These are phyloP conservation scores for Morpho deidamia DNA, from an alignment of 2,888 invertebrate genomes.

Conservation along the genomic window DNA sequence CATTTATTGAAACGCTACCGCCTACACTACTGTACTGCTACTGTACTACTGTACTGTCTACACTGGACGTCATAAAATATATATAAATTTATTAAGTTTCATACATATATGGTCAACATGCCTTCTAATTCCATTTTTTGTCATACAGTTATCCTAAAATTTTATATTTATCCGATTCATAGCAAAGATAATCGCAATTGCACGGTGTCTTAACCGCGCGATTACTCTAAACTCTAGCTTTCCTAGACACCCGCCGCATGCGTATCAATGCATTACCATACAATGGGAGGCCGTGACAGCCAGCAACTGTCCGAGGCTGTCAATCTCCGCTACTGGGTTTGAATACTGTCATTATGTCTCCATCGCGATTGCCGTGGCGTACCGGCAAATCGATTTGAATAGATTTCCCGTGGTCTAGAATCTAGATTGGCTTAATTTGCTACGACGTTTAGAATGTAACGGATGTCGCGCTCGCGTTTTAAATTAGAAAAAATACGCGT, in stretches of 20 bases:
- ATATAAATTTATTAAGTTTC: too few species aligned
- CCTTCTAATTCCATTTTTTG: too few species aligned
- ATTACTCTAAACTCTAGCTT: not conserved
- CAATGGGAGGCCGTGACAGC: conserved; percentile 28
- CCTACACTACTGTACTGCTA: too few species aligned
- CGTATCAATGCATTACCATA: conserved; percentile 32
- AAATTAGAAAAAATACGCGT: too few species aligned
- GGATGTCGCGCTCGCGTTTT: too few species aligned
- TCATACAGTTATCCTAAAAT: too few species aligned
- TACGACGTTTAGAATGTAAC: not conserved
- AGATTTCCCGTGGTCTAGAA: conserved; percentile 3
- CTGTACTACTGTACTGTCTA: too few species aligned
- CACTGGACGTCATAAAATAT: too few species aligned
- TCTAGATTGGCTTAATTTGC: conserved; percentile 4
- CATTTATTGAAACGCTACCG: too few species aligned
- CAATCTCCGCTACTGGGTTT: conserved; percentile 34
- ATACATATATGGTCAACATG: too few species aligned
- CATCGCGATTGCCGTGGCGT: conserved; percentile 8
- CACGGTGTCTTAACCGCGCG: not conserved
- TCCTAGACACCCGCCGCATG: conserved; percentile 23
- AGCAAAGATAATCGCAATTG: too few species aligned
- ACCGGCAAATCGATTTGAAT: conserved; percentile 10
- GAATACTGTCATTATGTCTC: conserved; percentile 28
- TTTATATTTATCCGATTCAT: too few species aligned
- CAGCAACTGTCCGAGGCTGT: conserved; percentile 23